Evolutionary conservation across 2,888 invertebrate genomes (phyloP), one percentile per base, ranked within the genome.

Genomic region (Petrolisthes cinctipes): DNA sequence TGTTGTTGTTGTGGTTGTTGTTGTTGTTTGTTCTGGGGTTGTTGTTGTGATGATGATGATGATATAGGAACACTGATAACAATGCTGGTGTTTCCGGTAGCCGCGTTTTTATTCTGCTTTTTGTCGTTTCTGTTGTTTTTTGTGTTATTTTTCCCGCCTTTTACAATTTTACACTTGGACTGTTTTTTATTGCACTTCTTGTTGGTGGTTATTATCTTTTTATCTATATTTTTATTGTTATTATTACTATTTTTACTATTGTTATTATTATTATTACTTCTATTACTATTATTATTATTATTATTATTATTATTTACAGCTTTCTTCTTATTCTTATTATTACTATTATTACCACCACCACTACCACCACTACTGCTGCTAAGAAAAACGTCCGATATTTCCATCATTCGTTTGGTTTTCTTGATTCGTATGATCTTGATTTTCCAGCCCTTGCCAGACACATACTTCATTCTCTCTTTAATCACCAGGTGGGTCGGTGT

Each of bases 391-490:
- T 37, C 37, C 37, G 37, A 37, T 2, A 37, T 23, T n/a, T 71
- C 71, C 2, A 85, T 80, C 85, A 85, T 85, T n/a, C 56, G n/a
- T 57, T 71, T 79, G 2, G 83, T 86, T 20, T 87, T 87, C 61
- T 57, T 78, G 5, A 87, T 71, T 20, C 73, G 79, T 17, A 87
- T 37, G 4, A 83, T 78, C 17, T 73, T 79, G 14, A 87, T 78
- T n/a, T 83, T 83, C 83, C 83, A 87, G 11, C 86, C 86, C n/a
- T 87, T 87, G 1, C 78, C 83, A 11, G 57, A 56, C 5, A 87
- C 73, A 37, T 57, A 87, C 0, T 73, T 37, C 79, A 87, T 5
- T 11, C 86, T 79, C 37, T 87, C 86, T 17, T 83, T 83, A 5
- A 87, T 79, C 5, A 87, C n/a, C 5, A 81, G 73, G 57, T 87